Evolutionary conservation across 2,797 vertebrate genomes (phyloP), one percentile per base, ranked within the genome.

Genomic region (Varecia variegata): DNA sequence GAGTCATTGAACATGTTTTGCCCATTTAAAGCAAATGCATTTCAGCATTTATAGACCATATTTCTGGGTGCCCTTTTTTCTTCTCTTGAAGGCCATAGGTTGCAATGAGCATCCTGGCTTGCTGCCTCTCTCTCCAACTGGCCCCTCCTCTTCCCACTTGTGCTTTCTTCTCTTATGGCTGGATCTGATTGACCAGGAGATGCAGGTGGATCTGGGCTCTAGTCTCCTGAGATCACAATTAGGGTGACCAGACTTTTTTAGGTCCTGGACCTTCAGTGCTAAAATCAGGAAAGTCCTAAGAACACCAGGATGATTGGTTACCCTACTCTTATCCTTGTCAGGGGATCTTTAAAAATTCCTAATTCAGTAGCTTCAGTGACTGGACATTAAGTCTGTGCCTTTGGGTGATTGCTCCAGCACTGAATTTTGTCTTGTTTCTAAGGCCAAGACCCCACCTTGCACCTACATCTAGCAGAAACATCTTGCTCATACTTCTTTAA

Each of bases 1-100:
- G 65, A 90, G 38, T 93, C 43, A 9, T 90, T 56, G 74, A 76
- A 84, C 25, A 5, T 96, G 90, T 76, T 96, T 96, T 96, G 90
- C 60, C 93, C 93, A 90, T 95, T 96, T 96, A 96, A 96, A 96
- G 95, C 56, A 90, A 95, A 85, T 94, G n/a, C 17, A 60, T 73
- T 90, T 94, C 56, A 87, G 73, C 47, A 25, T 80, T 88, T 60
- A 52, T 77, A 47, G 83, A 47, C 27, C 54, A 47, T 65, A 79
- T 93, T 92, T 83, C 80, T 86, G 80, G 80, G 47, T 88, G 65
- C 6, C 11, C 13, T 60, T 91, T 82, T 60, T 25, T 25, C 47
- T 21, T 86, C 9, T 81, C 58, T 95, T 47, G 6, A 67, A 95
- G 60, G 74, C 38, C 45, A 21, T 58, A 35, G 70, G 65, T 32